Evolutionary conservation across 2,888 invertebrate genomes (phyloP).

Genomic region (Ophraella communa): DNA sequence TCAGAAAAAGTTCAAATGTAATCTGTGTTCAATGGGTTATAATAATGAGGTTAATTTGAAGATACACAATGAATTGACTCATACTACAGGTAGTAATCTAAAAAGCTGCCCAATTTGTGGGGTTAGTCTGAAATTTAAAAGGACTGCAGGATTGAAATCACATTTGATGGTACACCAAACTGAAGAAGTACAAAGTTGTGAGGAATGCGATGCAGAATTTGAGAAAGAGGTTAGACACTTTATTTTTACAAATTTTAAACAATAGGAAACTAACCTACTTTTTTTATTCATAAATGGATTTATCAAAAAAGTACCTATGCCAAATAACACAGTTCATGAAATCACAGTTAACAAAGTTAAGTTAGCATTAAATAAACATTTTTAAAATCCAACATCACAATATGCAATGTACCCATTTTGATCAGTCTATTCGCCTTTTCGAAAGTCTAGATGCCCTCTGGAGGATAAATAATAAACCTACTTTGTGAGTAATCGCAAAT

Average conservation of each 20-base stretch:
- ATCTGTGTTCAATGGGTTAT: constrained; percentile 52
- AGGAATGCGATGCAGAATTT: constrained; percentile 54
- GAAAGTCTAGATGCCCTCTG: too few relatives aligned
- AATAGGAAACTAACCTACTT: too few relatives aligned
- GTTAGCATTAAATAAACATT: too few relatives aligned
- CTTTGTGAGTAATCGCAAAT: too few relatives aligned
- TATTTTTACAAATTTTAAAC: not conserved
- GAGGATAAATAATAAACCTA: too few relatives aligned
- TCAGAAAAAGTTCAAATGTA: constrained; percentile 54
- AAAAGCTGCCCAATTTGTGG: constrained; percentile 55
- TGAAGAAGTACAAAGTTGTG: constrained; percentile 55
- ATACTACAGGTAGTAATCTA: constrained; percentile 46
- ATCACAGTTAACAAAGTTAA: too few relatives aligned
- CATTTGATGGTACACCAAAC: constrained; percentile 57
- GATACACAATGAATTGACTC: constrained; percentile 53
- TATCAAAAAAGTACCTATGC: too few relatives aligned
- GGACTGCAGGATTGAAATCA: constrained; percentile 56
- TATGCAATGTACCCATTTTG: too few relatives aligned
- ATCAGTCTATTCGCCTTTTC: too few relatives aligned
- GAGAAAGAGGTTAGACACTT: constrained; percentile 51
- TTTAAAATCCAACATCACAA: too few relatives aligned
- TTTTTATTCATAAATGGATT: too few relatives aligned
- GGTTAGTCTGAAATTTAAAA: constrained; percentile 50
- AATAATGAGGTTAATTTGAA: constrained; percentile 57
- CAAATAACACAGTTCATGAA: too few relatives aligned